These are phyloP conservation scores for Tubulanus polymorphus DNA, from an alignment of 2,888 invertebrate genomes.

Conservation along the genomic window DNA sequence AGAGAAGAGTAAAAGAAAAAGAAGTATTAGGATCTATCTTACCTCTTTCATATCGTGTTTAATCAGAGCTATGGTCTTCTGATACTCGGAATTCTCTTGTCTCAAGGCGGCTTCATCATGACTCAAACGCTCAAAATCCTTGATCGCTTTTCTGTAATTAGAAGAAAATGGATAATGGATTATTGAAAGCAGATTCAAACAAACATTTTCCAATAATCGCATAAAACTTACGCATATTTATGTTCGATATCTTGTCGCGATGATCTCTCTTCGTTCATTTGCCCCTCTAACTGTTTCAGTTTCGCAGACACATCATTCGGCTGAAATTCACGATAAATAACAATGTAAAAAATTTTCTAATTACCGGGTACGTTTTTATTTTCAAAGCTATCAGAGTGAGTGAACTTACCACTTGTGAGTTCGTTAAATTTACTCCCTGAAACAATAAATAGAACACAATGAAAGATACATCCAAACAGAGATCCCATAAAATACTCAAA, in stretches of 20 bases:
- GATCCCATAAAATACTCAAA: too few species aligned
- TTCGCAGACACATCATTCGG: conserved; percentile 6
- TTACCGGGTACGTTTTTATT: too few species aligned
- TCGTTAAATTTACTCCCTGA: too few species aligned
- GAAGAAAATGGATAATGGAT: neutral
- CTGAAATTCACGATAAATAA: conserved; percentile 2
- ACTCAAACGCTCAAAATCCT: conserved; percentile 34
- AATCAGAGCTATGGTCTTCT: conserved; percentile 79
- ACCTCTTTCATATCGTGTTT: conserved; percentile 83
- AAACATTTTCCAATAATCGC: neutral
- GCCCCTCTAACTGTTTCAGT: conserved; percentile 41
- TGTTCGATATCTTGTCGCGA: conserved; percentile 39
- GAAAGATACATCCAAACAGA: too few species aligned
- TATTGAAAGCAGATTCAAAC: neutral
- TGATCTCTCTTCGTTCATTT: conserved; percentile 28
- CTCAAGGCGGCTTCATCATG: conserved; percentile 68
- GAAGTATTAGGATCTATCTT: conserved; percentile 2
- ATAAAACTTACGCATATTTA: conserved; percentile 49
- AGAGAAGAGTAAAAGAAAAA: too few species aligned
- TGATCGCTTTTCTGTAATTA: conserved; percentile 17
- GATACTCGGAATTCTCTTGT: conserved; percentile 75
- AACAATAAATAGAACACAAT: too few species aligned
- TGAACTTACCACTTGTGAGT: too few species aligned
- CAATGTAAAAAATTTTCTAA: too few species aligned
- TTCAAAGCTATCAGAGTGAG: too few species aligned